phyloP scores from a whole-genome alignment of 1,140 invertebrate species.

The Panulirus ornatus region DNA sequence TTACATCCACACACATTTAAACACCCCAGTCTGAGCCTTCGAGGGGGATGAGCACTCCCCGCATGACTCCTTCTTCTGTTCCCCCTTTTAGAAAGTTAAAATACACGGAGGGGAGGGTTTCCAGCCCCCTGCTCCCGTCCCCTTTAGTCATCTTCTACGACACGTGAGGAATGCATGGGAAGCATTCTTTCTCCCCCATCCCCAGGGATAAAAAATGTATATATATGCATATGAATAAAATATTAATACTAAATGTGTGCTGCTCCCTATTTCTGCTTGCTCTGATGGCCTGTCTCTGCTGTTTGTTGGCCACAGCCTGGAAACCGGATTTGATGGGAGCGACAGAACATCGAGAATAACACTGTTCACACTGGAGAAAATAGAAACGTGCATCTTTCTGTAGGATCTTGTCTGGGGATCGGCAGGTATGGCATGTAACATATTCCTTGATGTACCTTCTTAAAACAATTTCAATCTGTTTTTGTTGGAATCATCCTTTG shows the following conservation, averaged over 20 bases:
- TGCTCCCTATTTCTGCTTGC: conserved; percentile 73
- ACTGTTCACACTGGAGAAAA: conserved; percentile 99
- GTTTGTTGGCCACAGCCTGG: conserved; percentile 81
- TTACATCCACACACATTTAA: no score
- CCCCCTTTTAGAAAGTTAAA: no score
- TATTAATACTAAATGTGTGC: conserved; percentile 30
- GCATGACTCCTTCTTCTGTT: no score
- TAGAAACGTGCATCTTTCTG: conserved; percentile 99
- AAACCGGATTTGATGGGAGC: conserved; percentile 99
- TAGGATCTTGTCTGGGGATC: conserved; percentile 97
- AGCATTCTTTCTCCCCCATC: no score
- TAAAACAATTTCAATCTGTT: conserved; percentile 99
- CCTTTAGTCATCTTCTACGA: no score
- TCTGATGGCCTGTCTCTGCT: conserved; percentile 75
- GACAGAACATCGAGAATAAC: conserved; percentile 98
- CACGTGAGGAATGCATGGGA: no score
- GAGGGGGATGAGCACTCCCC: no score
- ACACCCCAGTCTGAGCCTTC: no score
- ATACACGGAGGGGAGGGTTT: no score
- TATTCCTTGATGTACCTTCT: conserved; percentile 91
- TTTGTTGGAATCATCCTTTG: conserved; percentile 99
- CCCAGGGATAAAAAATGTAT: no score
- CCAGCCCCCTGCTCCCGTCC: no score
- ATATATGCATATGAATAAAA: conserved; percentile 44
- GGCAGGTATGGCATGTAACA: conserved; percentile 99